Conservation (phyloP, 2,113 vertebrate genomes). For the human (Homo sapiens) region GRCh38 chr22:47204501-47205000, state of each 20-base stretch:
- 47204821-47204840: not conserved
- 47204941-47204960: not conserved
- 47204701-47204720: not conserved
- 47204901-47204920: no score
- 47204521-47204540: not conserved
- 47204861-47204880: not conserved
- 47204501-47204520: not conserved
- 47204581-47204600: not conserved
- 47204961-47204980: no score
- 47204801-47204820: fast-evolving
- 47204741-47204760: no score
- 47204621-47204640: fast-evolving
- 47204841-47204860: fast-evolving
- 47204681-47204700: no score
- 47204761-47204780: fast-evolving
- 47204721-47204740: not conserved
- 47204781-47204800: not conserved
- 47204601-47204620: fast-evolving
- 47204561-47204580: not conserved
- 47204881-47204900: no score
- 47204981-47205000: not conserved
- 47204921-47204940: fast-evolving
- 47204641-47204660: fast-evolving
- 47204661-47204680: not conserved
- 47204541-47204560: fast-evolving